Evolutionary conservation across 1,140 invertebrate species (phyloP), one percentile per base, ranked within the genome.

Genomic region (Acromyrmex heyeri): DNA sequence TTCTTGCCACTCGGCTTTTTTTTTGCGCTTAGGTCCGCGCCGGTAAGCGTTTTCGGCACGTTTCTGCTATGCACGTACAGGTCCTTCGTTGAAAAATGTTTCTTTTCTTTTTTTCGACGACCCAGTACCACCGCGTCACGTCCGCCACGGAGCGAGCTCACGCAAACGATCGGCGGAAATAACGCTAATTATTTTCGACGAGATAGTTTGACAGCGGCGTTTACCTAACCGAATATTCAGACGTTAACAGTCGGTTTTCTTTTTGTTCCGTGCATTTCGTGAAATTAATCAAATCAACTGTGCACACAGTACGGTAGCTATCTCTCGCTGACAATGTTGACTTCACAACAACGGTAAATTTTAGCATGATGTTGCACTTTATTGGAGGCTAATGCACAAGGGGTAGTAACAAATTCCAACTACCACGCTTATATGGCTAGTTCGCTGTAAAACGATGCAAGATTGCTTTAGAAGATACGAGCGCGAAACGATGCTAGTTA

Each of bases 401-500:
- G 24, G 53, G 18, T 53, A 67, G 64, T 69, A 76, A 85, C 59
- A 59, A 62, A 62, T 81, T 65, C 27, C 38, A 77, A 86, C 59
- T 53, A 62, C 57, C 69, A 34, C 67, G 73, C 34, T 85, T 75
- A 50, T 75, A 62, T 85, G 82, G 69, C 59, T 65, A 77, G 50
- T 48, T 76, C 61, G 10, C 73, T 44, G 55, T 62, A 81, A 81
- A 87, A 86, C 65, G 87, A 86, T 67, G 59, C 77, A 83, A 83
- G 90, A 92, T 85, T 24, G 55, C 57, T 85, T 81, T 73, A 72
- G 75, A 34, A 91, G 87, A 92, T 91, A 89, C 62, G 61, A 92
- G 86, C 73, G 86, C 88, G 87, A 85, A 87, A 81, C 90, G 78
- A 91, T 91, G 86, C 81, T 90, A 93, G 90, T 93, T 93, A 92